Evolutionary conservation across 2,888 invertebrate species (phyloP), one percentile per base, ranked within the genome.

Genomic region (Archips xylosteana): DNA sequence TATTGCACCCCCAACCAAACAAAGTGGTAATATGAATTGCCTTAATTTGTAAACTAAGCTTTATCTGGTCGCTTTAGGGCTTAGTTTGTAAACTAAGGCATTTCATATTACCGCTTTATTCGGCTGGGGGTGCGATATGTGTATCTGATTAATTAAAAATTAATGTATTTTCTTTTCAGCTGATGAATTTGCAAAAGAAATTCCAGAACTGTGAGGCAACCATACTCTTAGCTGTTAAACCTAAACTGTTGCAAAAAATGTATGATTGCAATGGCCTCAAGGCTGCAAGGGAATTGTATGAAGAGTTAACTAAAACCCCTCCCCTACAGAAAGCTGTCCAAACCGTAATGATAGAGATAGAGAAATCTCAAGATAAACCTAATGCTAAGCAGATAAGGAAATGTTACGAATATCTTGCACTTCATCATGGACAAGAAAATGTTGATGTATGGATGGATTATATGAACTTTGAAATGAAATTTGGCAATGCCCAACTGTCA

Each of bases 361-460:
- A 96, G 83, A 85, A 84, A 68, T 80, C 82, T 12, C 95, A 95
- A 83, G 88, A 89, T 3, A 89, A 88, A 60, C 83, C 87, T 0
- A 94, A 95, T 79, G 78, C 92, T 0, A 95, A 95, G 77, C 87
- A 89, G 74, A 93, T 95, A 78, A 95, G 96, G 67, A 94, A 95
- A 82, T 96, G 95, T 78, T 95, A 95, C 84, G 96, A 96, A 83
- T 94, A 95, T 77, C 95, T 96, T 47, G 94, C 95, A 15, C 90
- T 95, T 71, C 96, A 96, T 77, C 97, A 97, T 87, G 97, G 97
- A 0, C 92, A 92, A 79, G 92, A 90, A 3, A 95, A 95, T 83
- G 90, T 95, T 4, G 95, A 96, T 76, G 92, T 97, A 15, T 98
- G 98, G 97, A 92, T 97, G 78, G 95, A 97, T 80, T 97, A 96